Evolutionary conservation across 2,888 invertebrate species (phyloP).

Genomic region (Rhyacophila evoluta): DNA sequence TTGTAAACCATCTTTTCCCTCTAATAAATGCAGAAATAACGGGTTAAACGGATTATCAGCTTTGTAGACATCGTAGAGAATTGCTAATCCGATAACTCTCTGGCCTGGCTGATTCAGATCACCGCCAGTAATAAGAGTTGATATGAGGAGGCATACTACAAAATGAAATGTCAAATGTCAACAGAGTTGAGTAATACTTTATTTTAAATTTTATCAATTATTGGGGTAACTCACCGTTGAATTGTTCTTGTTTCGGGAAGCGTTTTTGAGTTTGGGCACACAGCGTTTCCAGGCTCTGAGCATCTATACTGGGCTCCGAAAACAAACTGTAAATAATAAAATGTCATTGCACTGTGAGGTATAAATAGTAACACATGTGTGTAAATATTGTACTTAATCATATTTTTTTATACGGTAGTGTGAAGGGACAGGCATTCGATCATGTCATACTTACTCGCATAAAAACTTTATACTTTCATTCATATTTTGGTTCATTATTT

Average conservation of each 20-base stretch:
- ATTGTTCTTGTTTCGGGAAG: slow-evolving; percentile 83
- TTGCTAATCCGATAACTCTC: slow-evolving; percentile 64
- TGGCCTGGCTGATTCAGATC: slow-evolving; percentile 67
- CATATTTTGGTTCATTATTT: slow-evolving; percentile 59
- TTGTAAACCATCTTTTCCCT: slow-evolving; percentile 63
- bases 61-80: slow-evolving; percentile 66
- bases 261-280: slow-evolving; percentile 82
- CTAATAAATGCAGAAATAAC: slow-evolving; percentile 64
- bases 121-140: slow-evolving; percentile 66
- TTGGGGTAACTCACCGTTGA: slow-evolving; percentile 72
- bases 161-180: slow-evolving; percentile 11
- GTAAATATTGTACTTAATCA: neutral
- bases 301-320: slow-evolving; percentile 79
- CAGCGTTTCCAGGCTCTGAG: slow-evolving; percentile 81
- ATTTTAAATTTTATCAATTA: too few relatives aligned
- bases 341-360: neutral
- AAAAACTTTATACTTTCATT: slow-evolving; percentile 69
- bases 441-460: slow-evolving; percentile 63
- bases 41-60: slow-evolving; percentile 64
- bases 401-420: neutral
- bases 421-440: neutral
- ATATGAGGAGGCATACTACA: slow-evolving; percentile 66
- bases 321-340: slow-evolving; percentile 71
- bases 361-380: neutral
- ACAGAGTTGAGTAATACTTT: neutral